Base-by-base conservation (phyloP, 1,140 invertebrate species). In the Melipona quadrifasciata region DNA sequence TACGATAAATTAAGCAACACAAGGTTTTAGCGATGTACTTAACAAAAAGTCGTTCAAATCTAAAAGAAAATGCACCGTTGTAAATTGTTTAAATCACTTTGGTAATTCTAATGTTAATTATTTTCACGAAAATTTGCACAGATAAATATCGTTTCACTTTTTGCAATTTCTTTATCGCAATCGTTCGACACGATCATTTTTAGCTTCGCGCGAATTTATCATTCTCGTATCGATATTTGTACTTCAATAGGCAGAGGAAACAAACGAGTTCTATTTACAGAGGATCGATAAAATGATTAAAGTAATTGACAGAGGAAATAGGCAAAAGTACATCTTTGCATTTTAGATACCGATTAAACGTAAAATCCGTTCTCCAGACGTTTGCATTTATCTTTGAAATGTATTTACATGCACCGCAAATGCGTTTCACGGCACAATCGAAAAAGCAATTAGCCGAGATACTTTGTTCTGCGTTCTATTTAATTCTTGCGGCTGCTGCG, bases 391-490 rank as follows among this genome's bases (percentile, higher is more conserved):
- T 27, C n/a, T 74, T 55, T 1, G 51, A 74, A 74, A 55, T 31
- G 47, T 47, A 55, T 74, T 74, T 74, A 55, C 51, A 74, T 0
- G 27, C 51, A 2, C 72, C 4, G 72, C 27, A 74, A 74, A 74
- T 31, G 72, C 72, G 19, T 39, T 74, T 55, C 47, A 55, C 53
- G 27, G 51, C 31, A 55, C 51, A 12, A 74, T 74, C 72, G 72
- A 74, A 55, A 55, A 74, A 74, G 72, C 72, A 74, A 74, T 74
- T 74, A 74, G 72, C 51, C 27, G 47, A 1, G 4, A 16, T 11
- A 31, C n/a, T 53, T 55, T 55, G 17, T 51, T 31, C 19, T 19
- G 47, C 70, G 47, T 53, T 72, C 47, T 73, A 53, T 24, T 73
- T 73, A 55, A 73, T 55, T 53, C 17, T 27, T 27, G 27, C 55